These are phyloP conservation scores for Struthio camelus DNA, from an alignment of 2,113 vertebrate species.

Conservation along the genomic window DNA sequence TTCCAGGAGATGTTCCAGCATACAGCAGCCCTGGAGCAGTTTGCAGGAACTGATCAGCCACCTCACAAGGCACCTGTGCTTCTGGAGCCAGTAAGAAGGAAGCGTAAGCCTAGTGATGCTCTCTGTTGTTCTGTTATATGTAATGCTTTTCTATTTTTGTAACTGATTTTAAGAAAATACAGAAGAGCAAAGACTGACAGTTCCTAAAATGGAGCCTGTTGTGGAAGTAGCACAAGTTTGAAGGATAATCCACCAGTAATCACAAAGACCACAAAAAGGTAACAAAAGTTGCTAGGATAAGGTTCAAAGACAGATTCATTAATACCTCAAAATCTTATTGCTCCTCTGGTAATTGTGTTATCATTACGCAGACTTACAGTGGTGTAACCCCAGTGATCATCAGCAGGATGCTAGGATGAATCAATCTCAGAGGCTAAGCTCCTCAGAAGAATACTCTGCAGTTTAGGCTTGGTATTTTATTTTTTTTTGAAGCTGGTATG, in stretches of 20 bases:
- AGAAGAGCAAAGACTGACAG: background rate
- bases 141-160: background rate
- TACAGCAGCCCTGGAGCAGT: background rate
- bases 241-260: background rate
- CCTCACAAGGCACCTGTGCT: background rate
- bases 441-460: background rate
- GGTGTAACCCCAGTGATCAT: background rate
- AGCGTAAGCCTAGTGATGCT: background rate
- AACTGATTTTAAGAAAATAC: background rate
- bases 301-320: background rate
- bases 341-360: background rate
- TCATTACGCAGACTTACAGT: accelerated
- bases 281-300: background rate
- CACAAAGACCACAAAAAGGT: background rate
- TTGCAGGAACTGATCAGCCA: background rate
- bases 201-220: background rate
- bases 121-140: background rate
- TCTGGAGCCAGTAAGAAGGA: background rate
- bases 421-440: background rate
- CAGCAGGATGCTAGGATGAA: background rate
- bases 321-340: background rate
- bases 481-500: background rate
- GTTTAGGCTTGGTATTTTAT: background rate
- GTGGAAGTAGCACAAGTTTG: background rate
- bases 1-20: background rate